A percentile compares a stretch with the other conserved stretches of the same genome.
These are phyloP conservation scores for Thera britannica DNA, from an alignment of 2,888 invertebrate genomes.

Conservation along the genomic window DNA sequence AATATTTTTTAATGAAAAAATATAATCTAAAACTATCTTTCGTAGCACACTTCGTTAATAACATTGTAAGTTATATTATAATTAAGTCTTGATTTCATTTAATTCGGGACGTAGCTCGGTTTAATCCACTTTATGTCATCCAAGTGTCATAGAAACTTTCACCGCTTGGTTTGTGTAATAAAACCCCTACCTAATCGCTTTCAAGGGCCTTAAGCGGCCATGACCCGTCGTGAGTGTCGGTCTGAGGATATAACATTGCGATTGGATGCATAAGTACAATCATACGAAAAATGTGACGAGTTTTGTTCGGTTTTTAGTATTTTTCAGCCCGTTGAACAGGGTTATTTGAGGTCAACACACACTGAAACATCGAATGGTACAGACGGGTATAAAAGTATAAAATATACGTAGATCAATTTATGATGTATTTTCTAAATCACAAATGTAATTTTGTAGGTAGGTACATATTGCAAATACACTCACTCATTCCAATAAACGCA, in stretches of 20 bases:
- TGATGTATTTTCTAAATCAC: background rate
- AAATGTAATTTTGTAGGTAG: background rate
- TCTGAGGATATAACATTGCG: constrained; percentile 57
- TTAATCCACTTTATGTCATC: constrained; percentile 52
- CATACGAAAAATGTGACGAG: constrained; percentile 39
- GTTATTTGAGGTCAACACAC: constrained; percentile 35
- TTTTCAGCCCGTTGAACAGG: constrained; percentile 49
- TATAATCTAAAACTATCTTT: constrained; percentile 21
- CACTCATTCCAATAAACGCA: background rate
- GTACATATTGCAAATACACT: background rate
- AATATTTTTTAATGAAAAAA: constrained; percentile 10
- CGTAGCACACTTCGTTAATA: constrained; percentile 23
- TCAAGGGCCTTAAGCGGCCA: constrained; percentile 84
- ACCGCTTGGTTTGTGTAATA: constrained; percentile 68
- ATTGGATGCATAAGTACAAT: constrained; percentile 63
- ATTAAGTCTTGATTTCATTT: constrained; percentile 49
- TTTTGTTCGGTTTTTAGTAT: constrained; percentile 48
- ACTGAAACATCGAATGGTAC: constrained; percentile 13
- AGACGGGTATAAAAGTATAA: constrained; percentile 13
- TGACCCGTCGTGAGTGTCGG: constrained; percentile 74
- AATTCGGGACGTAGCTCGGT: constrained; percentile 45
- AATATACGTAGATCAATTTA: constrained; percentile 1
- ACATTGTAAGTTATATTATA: constrained; percentile 24
- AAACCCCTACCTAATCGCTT: constrained; percentile 70
- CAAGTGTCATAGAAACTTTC: constrained; percentile 54